Percentiles rank a stretch among this genome's conserved stretches.
phyloP scores from a whole-genome alignment of 1,140 invertebrate species.

The Zaprionus camerounensis region DNA sequence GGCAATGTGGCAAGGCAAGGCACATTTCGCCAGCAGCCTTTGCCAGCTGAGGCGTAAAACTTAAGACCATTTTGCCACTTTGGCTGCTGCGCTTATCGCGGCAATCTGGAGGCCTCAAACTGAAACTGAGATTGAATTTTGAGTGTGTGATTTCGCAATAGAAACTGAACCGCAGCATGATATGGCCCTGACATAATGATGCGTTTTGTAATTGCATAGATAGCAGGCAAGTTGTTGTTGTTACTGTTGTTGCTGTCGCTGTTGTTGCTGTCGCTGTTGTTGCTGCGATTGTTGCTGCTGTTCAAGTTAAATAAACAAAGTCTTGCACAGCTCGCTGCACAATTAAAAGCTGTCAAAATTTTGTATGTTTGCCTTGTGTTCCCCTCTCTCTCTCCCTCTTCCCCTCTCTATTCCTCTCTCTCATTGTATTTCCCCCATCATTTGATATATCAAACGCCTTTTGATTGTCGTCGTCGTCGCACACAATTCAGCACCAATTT shows the following conservation, averaged over 20 bases:
- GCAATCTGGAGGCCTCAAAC: background rate
- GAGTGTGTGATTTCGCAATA: slow-evolving; percentile 3
- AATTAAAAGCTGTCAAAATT: slow-evolving; percentile 82
- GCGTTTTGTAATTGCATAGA: slow-evolving; percentile 44
- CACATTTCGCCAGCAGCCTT: slow-evolving; percentile 62
- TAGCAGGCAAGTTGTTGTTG: slow-evolving; percentile 1
- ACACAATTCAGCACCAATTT: slow-evolving; percentile 72
- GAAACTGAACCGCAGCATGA: slow-evolving; percentile 2
- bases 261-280: slow-evolving; percentile 19
- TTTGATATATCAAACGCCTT: slow-evolving; percentile 60
- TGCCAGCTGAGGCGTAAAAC: slow-evolving; percentile 72
- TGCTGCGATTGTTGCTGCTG: slow-evolving; percentile 38
- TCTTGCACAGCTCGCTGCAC: slow-evolving; percentile 64
- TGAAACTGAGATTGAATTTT: background rate
- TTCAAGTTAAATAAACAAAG: slow-evolving; percentile 43
- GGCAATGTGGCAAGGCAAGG: slow-evolving; percentile 40
- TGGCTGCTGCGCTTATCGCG: slow-evolving; percentile 41
- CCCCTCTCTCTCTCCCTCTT: no score
- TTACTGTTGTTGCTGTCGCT: background rate
- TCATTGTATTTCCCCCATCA: slow-evolving; percentile 69
- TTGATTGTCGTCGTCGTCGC: slow-evolving; percentile 66
- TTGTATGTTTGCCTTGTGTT: slow-evolving; percentile 30
- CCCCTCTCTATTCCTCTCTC: slow-evolving; percentile 1
- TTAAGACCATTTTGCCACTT: slow-evolving; percentile 34
- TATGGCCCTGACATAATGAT: slow-evolving; percentile 48